Base-by-base conservation (phyloP, 2,888 invertebrate species). In the Drosophila neoperkinsi region DNA sequence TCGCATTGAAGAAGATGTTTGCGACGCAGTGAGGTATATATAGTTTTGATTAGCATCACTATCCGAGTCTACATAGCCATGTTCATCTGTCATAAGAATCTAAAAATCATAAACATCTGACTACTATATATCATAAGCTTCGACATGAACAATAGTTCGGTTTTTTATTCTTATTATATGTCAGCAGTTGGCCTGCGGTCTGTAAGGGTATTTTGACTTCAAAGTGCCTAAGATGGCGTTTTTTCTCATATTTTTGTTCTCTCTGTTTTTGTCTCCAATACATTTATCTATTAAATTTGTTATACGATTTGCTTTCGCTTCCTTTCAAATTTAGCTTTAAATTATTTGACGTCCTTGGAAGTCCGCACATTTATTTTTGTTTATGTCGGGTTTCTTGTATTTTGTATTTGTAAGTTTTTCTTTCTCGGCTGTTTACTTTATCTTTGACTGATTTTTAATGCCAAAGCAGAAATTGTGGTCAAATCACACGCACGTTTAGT, bases 401-500 rank as follows among this genome's bases (percentile, higher is more conserved):
- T 33, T 58, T 52, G 16, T 18, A 16, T 38, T 4, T 57, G 25
- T 41, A 34, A 34, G 1, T 30, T 50, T 59, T 21, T 43, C 11
- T 28, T 13, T 41, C 28, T 6, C 57, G 52, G 59, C 50, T 30
- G 13, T 55, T n/a, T 67, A 33, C 53, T 61, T 52, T 51, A 31
- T 51, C 68, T 66, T 50, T 52, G 63, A 59, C 53, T 73, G 72
- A 73, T 53, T 79, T 78, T 63, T 65, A 66, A 66, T 71, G 55
- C 34, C 53, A 41, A 56, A 64, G 55, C 58, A 36, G 34, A 34
- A 66, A 76, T 57, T 79, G 74, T 67, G 82, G 82, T 77, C 74
- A 68, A 74, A 70, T 74, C 68, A 60, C 79, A 79, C 74, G 82
- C 77, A 79, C 80, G 73, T 55, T 71, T 70, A 61, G 46, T 59